Conservation (phyloP, 2,797 vertebrate genomes). For the Kryptolebias ocellatus region DNA sequence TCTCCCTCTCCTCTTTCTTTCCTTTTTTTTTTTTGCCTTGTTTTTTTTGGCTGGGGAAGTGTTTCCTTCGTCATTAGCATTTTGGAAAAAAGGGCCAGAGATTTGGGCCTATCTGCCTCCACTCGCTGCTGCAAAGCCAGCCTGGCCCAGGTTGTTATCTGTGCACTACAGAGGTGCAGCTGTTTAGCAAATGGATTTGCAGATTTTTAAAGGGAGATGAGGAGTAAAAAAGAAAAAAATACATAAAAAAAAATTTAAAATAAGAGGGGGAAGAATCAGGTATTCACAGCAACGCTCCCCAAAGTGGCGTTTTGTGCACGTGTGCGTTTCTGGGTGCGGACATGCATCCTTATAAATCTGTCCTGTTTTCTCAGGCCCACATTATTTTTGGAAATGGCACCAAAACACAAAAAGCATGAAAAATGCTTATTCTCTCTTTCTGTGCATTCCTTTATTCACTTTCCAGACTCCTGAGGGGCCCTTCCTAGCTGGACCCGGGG, state of each 20-base stretch:
- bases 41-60: constrained; percentile 93
- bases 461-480: constrained; percentile 91
- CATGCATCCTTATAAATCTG: constrained; percentile 87
- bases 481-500: constrained; percentile 73
- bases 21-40: constrained; percentile 23
- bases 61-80: constrained; percentile 99
- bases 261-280: constrained; percentile 95
- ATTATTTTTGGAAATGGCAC: constrained; percentile 95
- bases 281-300: constrained; percentile 94
- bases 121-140: constrained; percentile 97
- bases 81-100: constrained; percentile 98
- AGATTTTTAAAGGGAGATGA: constrained; percentile 99
- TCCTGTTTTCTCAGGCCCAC: constrained; percentile 87
- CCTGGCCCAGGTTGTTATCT: constrained; percentile 99
- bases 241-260: constrained; percentile 26
- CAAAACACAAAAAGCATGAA: constrained; percentile 83
- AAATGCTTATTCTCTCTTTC: constrained; percentile 85
- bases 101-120: constrained; percentile 99
- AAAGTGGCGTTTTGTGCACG: constrained; percentile 75
- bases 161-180: constrained; percentile 99
- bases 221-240: constrained; percentile 83
- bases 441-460: constrained; percentile 91
- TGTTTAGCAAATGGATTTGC: constrained; percentile 99
- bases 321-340: constrained; percentile 33
- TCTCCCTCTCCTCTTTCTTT: constrained; percentile 65